A percentile compares a stretch with the other conserved stretches of the same genome.
phyloP scores from a whole-genome alignment of 53 echinoderm and acorn worm species.

The Stichopus horrens region DNA sequence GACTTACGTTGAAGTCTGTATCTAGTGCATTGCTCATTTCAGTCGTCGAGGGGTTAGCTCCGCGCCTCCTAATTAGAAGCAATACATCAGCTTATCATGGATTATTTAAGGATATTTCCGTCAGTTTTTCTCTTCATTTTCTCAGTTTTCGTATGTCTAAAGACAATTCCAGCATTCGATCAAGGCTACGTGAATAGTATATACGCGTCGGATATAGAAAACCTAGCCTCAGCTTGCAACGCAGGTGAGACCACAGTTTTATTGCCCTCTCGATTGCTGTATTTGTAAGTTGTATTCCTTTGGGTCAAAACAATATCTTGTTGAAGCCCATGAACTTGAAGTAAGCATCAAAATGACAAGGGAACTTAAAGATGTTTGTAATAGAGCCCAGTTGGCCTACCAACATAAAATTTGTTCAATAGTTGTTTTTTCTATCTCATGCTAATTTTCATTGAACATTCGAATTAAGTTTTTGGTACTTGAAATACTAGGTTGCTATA shows the following conservation, averaged over 20 bases:
- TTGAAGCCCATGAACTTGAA: not conserved
- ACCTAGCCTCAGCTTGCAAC: conserved; percentile 38
- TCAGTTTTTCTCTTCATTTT: conserved; percentile 14
- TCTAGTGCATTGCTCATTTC: not conserved
- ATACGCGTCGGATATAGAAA: conserved; percentile 35
- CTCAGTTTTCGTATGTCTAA: not conserved
- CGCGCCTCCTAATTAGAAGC: not conserved
- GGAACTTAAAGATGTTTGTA: no score
- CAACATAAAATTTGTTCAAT: no score
- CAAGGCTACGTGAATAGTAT: conserved; percentile 34
- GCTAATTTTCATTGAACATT: no score
- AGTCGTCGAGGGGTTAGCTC: not conserved
- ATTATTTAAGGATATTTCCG: not conserved
- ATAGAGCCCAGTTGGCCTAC: no score
- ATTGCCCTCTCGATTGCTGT: not conserved
- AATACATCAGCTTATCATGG: not conserved
- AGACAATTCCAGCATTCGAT: conserved; percentile 32
- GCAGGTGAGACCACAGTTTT: conserved; percentile 26
- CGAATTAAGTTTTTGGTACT: no score
- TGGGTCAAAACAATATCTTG: conserved; percentile 11
- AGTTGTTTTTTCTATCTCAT: no score
- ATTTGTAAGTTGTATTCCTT: conserved; percentile 3
- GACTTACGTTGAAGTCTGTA: not conserved
- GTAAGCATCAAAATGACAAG: not conserved
- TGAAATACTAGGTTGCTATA: no score